These are phyloP conservation scores for Neoitamus cyanurus DNA, from an alignment of 2,888 invertebrate genomes.

Conservation along the genomic window DNA sequence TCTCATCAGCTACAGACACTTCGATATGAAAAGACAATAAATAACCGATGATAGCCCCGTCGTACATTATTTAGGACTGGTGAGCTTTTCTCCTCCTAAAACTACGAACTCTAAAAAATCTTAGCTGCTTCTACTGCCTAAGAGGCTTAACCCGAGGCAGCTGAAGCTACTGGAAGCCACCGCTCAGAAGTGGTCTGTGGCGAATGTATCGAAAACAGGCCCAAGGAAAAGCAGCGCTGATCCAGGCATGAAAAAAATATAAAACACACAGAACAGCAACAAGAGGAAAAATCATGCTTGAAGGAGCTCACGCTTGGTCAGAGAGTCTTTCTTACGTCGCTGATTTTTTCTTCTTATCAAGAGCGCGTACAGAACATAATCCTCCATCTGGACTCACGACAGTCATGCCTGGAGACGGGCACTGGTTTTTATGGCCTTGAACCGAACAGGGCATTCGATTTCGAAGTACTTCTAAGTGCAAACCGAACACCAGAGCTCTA, in stretches of 20 bases:
- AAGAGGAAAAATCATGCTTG: constrained; percentile 6
- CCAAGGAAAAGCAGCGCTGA: constrained; percentile 10
- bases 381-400: neutral
- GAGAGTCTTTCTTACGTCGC: neutral
- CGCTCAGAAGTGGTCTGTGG: neutral
- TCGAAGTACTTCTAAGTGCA: neutral
- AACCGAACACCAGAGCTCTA: neutral
- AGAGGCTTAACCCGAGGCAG: neutral
- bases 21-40: no score
- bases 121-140: neutral
- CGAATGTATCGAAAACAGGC: constrained; percentile 17
- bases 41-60: neutral
- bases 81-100: neutral
- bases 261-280: neutral
- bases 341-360: neutral
- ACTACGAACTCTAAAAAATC: neutral
- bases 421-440: constrained; percentile 18
- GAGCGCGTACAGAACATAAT: neutral
- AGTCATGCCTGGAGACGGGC: neutral
- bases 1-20: no score
- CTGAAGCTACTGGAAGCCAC: neutral
- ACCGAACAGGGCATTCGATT: neutral
- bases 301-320: constrained; percentile 16
- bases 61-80: neutral
- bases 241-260: neutral